Evolutionary conservation across 2,888 invertebrate genomes (phyloP), one percentile per base, ranked within the genome.

Genomic region (Caenorhabditis angaria): DNA sequence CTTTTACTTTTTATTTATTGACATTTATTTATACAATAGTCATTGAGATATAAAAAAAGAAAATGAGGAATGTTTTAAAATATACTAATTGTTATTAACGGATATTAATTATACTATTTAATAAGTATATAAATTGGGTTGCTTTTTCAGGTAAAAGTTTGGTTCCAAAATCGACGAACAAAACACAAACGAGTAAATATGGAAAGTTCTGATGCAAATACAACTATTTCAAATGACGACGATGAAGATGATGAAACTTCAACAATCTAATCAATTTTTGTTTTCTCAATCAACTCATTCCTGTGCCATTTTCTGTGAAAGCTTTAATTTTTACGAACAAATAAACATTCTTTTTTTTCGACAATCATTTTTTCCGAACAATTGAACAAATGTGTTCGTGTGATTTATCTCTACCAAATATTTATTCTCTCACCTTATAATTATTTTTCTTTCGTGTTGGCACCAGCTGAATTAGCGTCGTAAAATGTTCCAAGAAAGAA

Each of bases 121-220:
- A 10, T 5, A 48, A 48, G 12, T 3, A 58, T 48, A 28, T 47
- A 14, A 5, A 18, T 58, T 24, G 5, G 8, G 20, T 41, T 57
- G 2, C n/a, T 25, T 32, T 78, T 85, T 51, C 75, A 86, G 86
- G 86, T 86, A n/a, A 86, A 86, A 79, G 86, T 86, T 20, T 86
- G 86, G 86, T 86, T 86, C 63, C 86, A 86, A 77, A 86, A 86
- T 65, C 79, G 85, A 5, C 69, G 85, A 51, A 85, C 85, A 25
- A 85, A 85, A 61, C 83, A 85, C 75, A 85, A 85, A 63, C 69
- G 83, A 22, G 77, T 82, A 25, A 22, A 14, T 53, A n/a, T 47
- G 1, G 18, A 32, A 41, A 18, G 29, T 53, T 28, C 54, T 55
- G 69, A 70, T 32, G 51, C 69, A 0, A 59, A 61, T 18, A 59